Conservation (phyloP, 2,888 invertebrate genomes). For the Melieria crassipennis region DNA sequence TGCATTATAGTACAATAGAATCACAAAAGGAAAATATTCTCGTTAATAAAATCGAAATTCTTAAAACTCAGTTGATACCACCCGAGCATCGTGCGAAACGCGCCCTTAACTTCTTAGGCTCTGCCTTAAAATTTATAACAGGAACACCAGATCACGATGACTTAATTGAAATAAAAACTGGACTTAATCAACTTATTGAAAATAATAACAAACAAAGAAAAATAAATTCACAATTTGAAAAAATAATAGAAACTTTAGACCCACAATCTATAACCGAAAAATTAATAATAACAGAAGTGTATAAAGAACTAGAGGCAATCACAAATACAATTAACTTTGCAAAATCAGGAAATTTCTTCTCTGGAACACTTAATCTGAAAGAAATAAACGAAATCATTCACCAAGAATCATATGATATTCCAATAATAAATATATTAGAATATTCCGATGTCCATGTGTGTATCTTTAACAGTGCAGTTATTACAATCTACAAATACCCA, state of each 20-base stretch:
- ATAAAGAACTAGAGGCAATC: slow-evolving; percentile 17
- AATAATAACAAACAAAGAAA: slow-evolving; percentile 31
- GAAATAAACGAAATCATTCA: slow-evolving; percentile 8
- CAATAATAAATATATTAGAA: slow-evolving; percentile 23
- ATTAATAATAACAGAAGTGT: slow-evolving; percentile 21
- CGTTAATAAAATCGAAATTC: slow-evolving; percentile 22
- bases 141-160: slow-evolving; percentile 31
- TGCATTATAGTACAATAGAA: slow-evolving; percentile 15
- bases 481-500: no score
- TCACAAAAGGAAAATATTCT: slow-evolving; percentile 13
- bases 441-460: slow-evolving; percentile 20
- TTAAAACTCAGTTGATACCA: slow-evolving; percentile 26
- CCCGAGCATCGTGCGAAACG: slow-evolving; percentile 24
- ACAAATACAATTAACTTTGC: no score
- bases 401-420: slow-evolving; percentile 13
- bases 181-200: slow-evolving; percentile 30
- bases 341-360: no score
- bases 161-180: slow-evolving; percentile 29
- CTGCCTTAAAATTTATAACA: slow-evolving; percentile 29
- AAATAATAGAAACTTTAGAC: slow-evolving; percentile 22
- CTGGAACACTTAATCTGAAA: slow-evolving; percentile 8
- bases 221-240: slow-evolving; percentile 28
- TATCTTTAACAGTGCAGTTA: slow-evolving; percentile 4
- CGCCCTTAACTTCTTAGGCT: slow-evolving; percentile 31
- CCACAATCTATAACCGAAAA: slow-evolving; percentile 13